phyloP scores from a whole-genome alignment of 1,140 invertebrate species.

The Plodia interpunctella region DNA sequence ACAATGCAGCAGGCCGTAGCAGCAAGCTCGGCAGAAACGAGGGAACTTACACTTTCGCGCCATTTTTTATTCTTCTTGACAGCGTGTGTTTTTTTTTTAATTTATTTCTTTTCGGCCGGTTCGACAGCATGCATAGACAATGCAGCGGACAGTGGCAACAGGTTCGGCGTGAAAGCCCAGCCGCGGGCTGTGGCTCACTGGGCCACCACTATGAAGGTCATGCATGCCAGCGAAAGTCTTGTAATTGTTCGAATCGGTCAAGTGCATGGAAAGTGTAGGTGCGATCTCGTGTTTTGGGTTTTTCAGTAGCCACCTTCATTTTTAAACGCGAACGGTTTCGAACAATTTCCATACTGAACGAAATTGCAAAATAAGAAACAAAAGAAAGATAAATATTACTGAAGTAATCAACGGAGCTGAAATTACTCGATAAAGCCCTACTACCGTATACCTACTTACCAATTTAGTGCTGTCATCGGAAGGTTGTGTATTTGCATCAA shows the following conservation, averaged over 20 bases:
- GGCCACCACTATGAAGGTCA: conserved; percentile 43
- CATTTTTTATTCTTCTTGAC: neutral
- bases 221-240: conserved; percentile 41
- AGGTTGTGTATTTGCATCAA: too few relatives aligned
- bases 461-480: too few relatives aligned
- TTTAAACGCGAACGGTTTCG: neutral
- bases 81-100: neutral
- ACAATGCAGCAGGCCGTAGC: too few relatives aligned
- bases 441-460: too few relatives aligned
- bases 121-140: neutral
- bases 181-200: conserved; percentile 37
- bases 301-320: neutral
- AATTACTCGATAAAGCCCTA: too few relatives aligned
- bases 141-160: neutral
- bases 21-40: too few relatives aligned
- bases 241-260: conserved; percentile 33
- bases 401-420: too few relatives aligned
- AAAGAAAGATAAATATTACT: too few relatives aligned
- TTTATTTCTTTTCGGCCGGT: neutral
- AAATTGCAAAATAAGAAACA: too few relatives aligned
- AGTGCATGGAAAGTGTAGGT: conserved; percentile 34
- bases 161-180: conserved; percentile 29
- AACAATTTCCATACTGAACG: too few relatives aligned
- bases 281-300: conserved; percentile 6
- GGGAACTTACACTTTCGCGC: too few relatives aligned